Evolutionary conservation across 2,113 vertebrate species (phyloP), one percentile per base, ranked within the genome.

Genomic region (Melierax canorus): DNA sequence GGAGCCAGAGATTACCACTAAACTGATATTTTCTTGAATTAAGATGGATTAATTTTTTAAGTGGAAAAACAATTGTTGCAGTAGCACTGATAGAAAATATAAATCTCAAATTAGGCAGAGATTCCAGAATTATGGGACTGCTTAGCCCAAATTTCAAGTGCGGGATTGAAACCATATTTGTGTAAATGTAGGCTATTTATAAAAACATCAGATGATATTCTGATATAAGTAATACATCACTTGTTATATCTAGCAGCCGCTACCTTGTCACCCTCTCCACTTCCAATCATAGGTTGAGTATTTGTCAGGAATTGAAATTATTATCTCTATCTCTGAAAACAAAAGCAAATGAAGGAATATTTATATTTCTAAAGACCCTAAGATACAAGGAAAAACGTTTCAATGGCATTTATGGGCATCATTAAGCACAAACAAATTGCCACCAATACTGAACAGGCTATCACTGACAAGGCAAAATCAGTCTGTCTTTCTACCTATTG

Each of bases 41-140:
- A 95, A 90, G 34, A 88, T 67, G 24, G 83, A 94, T 86, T 73
- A 39, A 46, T 39, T 85, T 86, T 89, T 91, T 90, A 94, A 96
- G 55, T 4, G 6, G 38, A 87, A 74, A 51, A 91, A 83, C 41
- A 26, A 55, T 50, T 78, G 55, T 62, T 92, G 58, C 53, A 86
- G 48, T 30, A 76, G 21, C 50, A 51, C 14, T 51, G 56, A 83
- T 27, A 80, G 55, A 66, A 96, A 96, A 94, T 86, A 23, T 20
- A 87, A 64, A 16, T 79, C 81, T 63, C 17, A 69, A 94, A 77
- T 88, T 79, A 91, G 39, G 29, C 39, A 20, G n/a, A 64, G 39
- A 88, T 82, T 80, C 46, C 55, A 83, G 55, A 94, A 80, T 83
- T 67, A 85, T 38, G 77, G 18, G n/a, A 69, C 73, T 86, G n/a